Evolutionary conservation across 2,113 vertebrate species (phyloP).

Genomic region (Sitta europaea): DNA sequence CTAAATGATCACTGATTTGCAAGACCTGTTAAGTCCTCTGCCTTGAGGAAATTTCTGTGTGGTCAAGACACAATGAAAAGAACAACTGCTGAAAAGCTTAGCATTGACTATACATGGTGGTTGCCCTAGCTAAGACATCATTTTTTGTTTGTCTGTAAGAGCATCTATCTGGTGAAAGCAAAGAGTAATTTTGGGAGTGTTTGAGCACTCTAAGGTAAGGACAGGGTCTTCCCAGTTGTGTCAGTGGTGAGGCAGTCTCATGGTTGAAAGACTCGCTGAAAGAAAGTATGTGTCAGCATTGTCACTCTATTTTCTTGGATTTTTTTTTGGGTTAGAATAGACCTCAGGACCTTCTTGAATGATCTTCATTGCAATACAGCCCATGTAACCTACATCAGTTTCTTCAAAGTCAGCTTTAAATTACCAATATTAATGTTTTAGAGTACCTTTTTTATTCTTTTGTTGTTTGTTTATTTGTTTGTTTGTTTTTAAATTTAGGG

Average conservation of each 20-base stretch:
- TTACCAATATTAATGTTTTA: neutral
- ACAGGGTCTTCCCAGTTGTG: neutral
- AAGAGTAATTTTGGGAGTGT: neutral
- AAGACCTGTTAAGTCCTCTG: neutral
- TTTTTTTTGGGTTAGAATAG: neutral
- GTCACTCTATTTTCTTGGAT: neutral
- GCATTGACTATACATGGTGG: neutral
- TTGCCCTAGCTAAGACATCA: neutral
- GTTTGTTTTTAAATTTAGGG: neutral
- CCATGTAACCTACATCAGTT: neutral
- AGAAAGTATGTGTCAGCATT: neutral
- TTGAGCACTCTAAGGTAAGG: neutral
- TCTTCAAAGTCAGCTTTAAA: neutral
- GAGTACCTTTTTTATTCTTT: neutral
- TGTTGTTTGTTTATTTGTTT: neutral
- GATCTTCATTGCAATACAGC: neutral
- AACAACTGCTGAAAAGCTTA: neutral
- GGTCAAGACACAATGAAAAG: neutral
- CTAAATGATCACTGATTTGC: neutral
- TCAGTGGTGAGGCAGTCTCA: neutral
- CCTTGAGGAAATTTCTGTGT: neutral
- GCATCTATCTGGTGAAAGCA: neutral
- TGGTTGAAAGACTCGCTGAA: neutral
- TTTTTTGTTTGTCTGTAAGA: neutral
- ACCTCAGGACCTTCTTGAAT: neutral